Evolutionary conservation across 2,888 invertebrate genomes (phyloP), one percentile per base, ranked within the genome.

Genomic region (Taenaris catops): DNA sequence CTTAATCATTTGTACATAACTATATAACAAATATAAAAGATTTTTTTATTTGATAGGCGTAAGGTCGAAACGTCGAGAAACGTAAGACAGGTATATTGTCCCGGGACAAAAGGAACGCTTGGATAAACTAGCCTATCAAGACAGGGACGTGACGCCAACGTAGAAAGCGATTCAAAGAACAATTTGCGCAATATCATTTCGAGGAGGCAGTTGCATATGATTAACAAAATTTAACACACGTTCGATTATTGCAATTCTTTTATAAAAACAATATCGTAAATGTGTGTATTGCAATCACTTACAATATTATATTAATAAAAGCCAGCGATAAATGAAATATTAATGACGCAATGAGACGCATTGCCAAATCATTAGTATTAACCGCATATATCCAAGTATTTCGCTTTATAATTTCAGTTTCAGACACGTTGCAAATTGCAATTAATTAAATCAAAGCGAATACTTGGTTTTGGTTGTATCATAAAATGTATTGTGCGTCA

Each of bases 101-200:
- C 31, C 14, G 23, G 5, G 7, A 16, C 8, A 16, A 9, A 2
- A 23, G 7, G 8, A n/a, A 10, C 21, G 16, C 7, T 23, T 31
- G 31, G 23, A 4, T 7, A 23, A 21, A 4, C 5, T 16, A 31
- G 14, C 9, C 18, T 54, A 54, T 51, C 57, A 58, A 51, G 47
- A 54, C 53, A 55, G 55, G 52, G 63, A 67, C 63, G 67, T 72
- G 71, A 68, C 71, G 71, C 63, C 60, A 34, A 55, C 61, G 74
- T 75, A 71, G 74, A 76, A 74, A 79, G 72, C 73, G 68, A 73
- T 71, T 73, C 72, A 71, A 75, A 72, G 71, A 75, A 68, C 68
- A 51, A 58, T 68, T 74, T 74, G 65, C 68, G 72, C 63, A 78
- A 78, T 58, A 46, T 49, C 46, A 53, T 48, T 46, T 51, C 51